Base-by-base conservation (phyloP, 2,113 vertebrate species). In the Circaetus cinerascens region DNA sequence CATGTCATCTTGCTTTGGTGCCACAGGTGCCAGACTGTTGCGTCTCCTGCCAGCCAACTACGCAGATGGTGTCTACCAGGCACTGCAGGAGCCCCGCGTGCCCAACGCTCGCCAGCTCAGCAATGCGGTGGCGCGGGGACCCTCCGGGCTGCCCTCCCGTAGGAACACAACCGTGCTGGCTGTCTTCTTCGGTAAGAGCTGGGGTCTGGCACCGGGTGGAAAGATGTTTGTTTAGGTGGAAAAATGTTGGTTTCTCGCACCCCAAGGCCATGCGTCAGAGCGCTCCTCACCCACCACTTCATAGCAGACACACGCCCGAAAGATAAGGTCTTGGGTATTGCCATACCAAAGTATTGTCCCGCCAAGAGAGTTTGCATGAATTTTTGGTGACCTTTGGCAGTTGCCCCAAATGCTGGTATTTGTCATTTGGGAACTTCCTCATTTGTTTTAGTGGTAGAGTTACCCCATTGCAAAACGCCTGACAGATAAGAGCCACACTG, bases 21-120 rank as follows among this genome's bases (percentile, higher is more conserved):
- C 90, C 4, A 19, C 97, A 99, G 99, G 99, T 94, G 98, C 98
- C 34, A 89, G 95, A 46, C 97, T 99, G 23, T 97, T 98, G 91
- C 99, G 99, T 30, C 97, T 99, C 2, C 92, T 98, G 66, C 99
- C 99, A 0, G 99, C 99, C 62, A 98, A 95, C 30, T 99, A 99
- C 1, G 97, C 98, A 0, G 99, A 99, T 0, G 99, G 99, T 0
- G 99, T 99, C 26, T 99, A 98, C 90, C 98, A 99, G 82, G 98
- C 98, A 0, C 85, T 98, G 45, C 94, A 97, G 48, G 99, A 99
- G 89, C 99, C 99, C 1, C 90, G 11, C 0, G 97, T 99, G 66
- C 99, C 99, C 68, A 99, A 99, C 11, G 97, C 99, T 2, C 99
- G 99, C 67, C 32, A 4, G 16, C 98, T 99, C 72, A 99, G 99